Evolutionary conservation across 2,113 vertebrate genomes (phyloP), one percentile per base, ranked within the genome.

Genomic region (Oceanodroma tethys): DNA sequence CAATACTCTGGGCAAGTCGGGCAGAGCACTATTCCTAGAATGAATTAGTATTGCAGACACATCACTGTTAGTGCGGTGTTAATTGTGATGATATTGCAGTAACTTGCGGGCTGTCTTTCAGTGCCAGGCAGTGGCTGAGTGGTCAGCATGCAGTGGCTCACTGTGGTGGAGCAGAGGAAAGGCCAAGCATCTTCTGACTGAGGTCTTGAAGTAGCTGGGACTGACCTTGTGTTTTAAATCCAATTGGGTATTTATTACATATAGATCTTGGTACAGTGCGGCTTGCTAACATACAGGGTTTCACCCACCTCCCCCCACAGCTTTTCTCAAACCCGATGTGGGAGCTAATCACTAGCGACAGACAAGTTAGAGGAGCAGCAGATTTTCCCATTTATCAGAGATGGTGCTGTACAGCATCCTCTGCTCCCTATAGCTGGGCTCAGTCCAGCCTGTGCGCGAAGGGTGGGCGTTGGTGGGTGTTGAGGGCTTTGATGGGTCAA

Each of bases 1-100:
- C 42, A 84, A 4, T 55, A 32, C 65, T 63, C 26, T 50, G 38
- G 40, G 8, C 20, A 72, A 47, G 56, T 8, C 1, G 6, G 18
- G 26, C 62, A 79, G 62, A 93, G 43, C 18, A n/a, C 0, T 0
- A 2, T 50, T 60, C 30, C 38, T 59, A 2, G 17, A 43, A 16
- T 65, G 36, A 52, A 34, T 8, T 65, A 63, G 62, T 32, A 25
- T 2, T 86, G 43, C 78, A 79, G 70, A 20, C 32, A 38, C 19
- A 3, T 50, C 29, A 6, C 47, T 58, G 40, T 78, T 43, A 56
- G 48, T 2, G 3, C 0, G 0, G 6, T 18, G 84, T n/a, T 43
- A 63, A 48, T 19, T 86, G 62, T 27, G 56, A 40, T 42, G 68
- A 7, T 71, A 47, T 7, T 78, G 60, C 59, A 50, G 81, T 45